phyloP scores from a whole-genome alignment of 2,113 vertebrate genomes.

The Phyllostomus hastatus region DNA sequence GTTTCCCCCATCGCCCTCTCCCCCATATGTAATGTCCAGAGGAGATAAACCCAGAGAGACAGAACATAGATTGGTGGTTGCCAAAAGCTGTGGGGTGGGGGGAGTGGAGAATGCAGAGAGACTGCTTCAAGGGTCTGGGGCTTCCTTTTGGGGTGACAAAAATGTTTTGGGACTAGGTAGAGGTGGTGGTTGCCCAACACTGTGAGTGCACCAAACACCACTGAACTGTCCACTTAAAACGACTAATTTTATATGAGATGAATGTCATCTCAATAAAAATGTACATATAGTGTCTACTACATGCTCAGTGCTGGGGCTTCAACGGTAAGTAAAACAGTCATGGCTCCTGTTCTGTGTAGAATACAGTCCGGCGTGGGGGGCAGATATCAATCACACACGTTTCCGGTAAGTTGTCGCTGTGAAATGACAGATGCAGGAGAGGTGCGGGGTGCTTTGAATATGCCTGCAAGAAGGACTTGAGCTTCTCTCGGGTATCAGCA shows the following conservation, averaged over 20 bases:
- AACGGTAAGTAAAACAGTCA: neutral
- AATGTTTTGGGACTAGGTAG: neutral
- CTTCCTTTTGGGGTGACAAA: neutral
- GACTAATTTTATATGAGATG: neutral
- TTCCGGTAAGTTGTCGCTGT: neutral
- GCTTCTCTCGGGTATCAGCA: neutral
- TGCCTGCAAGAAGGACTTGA: neutral
- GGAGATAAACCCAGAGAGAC: neutral
- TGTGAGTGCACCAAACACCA: neutral
- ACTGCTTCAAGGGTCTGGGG: neutral
- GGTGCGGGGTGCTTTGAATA: neutral
- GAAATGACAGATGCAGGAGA: neutral
- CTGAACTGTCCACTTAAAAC: neutral
- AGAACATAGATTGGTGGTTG: neutral
- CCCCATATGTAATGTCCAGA: neutral
- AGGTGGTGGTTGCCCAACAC: accelerated
- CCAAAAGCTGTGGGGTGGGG: too few species aligned
- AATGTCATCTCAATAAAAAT: neutral
- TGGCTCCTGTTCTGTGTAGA: accelerated
- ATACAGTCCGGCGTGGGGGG: accelerated
- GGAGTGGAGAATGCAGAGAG: neutral
- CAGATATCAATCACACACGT: neutral
- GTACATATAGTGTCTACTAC: neutral
- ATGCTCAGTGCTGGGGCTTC: neutral
- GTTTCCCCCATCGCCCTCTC: too few species aligned